These are phyloP conservation scores for Zygothrica quintamaculata DNA, from an alignment of 2,888 invertebrate species.

Conservation along the genomic window DNA sequence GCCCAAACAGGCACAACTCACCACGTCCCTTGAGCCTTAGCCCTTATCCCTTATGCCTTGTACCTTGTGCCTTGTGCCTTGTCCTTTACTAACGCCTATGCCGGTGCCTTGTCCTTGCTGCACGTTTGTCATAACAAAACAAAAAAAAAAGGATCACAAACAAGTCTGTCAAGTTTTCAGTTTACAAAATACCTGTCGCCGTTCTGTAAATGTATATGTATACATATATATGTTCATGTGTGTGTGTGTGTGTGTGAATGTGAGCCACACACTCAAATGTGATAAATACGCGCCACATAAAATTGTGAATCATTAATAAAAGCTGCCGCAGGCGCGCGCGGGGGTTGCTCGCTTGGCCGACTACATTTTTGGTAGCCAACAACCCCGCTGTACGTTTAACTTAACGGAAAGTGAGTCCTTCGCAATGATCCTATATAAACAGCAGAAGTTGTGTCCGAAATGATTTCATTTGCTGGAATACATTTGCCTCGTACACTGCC, in stretches of 20 bases:
- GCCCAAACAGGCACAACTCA: slow-evolving; percentile 56
- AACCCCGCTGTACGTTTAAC: slow-evolving; percentile 22
- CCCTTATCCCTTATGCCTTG: slow-evolving; percentile 1
- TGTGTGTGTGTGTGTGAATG: slow-evolving; percentile 19
- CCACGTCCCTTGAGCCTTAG: slow-evolving; percentile 36
- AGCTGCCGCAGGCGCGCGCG: slow-evolving; percentile 41
- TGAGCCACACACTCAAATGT: slow-evolving; percentile 67
- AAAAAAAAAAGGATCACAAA: slow-evolving; percentile 72
- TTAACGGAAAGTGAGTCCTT: slow-evolving; percentile 5
- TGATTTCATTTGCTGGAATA: slow-evolving; percentile 64
- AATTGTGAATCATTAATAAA: slow-evolving; percentile 81
- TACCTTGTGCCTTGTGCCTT: slow-evolving; percentile 37
- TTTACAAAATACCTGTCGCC: slow-evolving; percentile 77
- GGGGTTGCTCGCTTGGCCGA: slow-evolving; percentile 28
- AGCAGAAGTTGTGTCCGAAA: slow-evolving; percentile 57
- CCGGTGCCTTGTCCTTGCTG: slow-evolving; percentile 36
- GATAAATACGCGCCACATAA: slow-evolving; percentile 72
- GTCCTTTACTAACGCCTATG: not conserved
- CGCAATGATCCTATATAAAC: slow-evolving; percentile 61
- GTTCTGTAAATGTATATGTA: slow-evolving; percentile 29
- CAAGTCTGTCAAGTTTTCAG: slow-evolving; percentile 83
- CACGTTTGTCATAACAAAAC: slow-evolving; percentile 64
- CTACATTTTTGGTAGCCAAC: slow-evolving; percentile 8
- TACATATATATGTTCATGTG: slow-evolving; percentile 17
- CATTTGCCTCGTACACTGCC: slow-evolving; percentile 42